These are phyloP conservation scores for Tadarida brasiliensis DNA, from an alignment of 2,797 vertebrate species.

Conservation along the genomic window DNA sequence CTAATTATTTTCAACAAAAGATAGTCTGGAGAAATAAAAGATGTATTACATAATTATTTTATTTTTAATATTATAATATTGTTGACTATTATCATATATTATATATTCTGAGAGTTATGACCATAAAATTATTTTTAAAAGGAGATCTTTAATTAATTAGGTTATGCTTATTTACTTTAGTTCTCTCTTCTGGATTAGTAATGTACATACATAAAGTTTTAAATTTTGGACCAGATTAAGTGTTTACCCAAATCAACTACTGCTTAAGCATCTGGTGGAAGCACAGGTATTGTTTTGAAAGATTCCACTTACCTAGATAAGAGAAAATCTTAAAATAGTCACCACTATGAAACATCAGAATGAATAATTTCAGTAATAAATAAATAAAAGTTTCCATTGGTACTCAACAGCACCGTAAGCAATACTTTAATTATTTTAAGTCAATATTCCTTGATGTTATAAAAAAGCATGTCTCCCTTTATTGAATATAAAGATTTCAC, in stretches of 20 bases:
- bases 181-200: constrained; percentile 15
- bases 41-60: neutral
- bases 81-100: neutral
- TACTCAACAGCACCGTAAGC: neutral
- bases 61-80: constrained; percentile 30
- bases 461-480: neutral
- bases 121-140: neutral
- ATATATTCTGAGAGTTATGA: neutral
- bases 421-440: neutral
- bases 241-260: neutral
- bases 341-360: neutral
- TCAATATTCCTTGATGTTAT: neutral
- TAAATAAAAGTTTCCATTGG: neutral
- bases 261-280: neutral
- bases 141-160: neutral
- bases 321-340: neutral
- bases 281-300: neutral
- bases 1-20: neutral
- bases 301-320: neutral
- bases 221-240: neutral
- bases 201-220: neutral
- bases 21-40: neutral
- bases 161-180: neutral
- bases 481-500: neutral
- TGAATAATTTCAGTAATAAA: neutral